Conservation (phyloP, 2,113 vertebrate species). For the Tachuris rubrigastra region DNA sequence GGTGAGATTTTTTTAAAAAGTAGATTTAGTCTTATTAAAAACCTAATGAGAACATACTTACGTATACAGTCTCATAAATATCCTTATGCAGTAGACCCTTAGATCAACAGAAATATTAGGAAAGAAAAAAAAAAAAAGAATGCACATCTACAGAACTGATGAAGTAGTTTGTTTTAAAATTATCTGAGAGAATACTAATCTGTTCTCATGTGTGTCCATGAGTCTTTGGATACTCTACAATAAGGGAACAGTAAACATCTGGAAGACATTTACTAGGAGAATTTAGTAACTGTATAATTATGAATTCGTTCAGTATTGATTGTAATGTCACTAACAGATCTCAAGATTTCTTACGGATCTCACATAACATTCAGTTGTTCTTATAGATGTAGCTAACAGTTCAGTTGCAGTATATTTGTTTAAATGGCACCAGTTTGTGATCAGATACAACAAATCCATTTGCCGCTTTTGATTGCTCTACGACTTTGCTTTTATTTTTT, state of each 20-base stretch:
- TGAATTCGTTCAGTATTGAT: neutral
- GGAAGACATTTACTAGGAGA: neutral
- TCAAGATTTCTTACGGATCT: neutral
- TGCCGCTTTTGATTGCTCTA: neutral
- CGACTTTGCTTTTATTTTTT: neutral
- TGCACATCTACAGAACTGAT: neutral
- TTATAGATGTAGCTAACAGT: neutral
- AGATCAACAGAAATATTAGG: neutral
- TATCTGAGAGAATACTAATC: neutral
- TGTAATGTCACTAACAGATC: neutral
- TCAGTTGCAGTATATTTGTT: neutral
- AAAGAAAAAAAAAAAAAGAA: neutral
- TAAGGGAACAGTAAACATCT: neutral
- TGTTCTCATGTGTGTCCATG: neutral
- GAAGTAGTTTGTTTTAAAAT: neutral
- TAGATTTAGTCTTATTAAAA: neutral
- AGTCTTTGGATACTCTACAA: neutral
- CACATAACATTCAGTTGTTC: neutral
- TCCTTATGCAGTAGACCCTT: neutral
- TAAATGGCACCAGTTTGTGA: neutral
- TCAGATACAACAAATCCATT: neutral
- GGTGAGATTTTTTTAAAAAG: neutral
- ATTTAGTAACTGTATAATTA: neutral
- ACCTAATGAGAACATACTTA: neutral
- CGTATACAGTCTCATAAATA: neutral